Conservation (phyloP, 2,113 vertebrate genomes). For the Ciconia stormi region DNA sequence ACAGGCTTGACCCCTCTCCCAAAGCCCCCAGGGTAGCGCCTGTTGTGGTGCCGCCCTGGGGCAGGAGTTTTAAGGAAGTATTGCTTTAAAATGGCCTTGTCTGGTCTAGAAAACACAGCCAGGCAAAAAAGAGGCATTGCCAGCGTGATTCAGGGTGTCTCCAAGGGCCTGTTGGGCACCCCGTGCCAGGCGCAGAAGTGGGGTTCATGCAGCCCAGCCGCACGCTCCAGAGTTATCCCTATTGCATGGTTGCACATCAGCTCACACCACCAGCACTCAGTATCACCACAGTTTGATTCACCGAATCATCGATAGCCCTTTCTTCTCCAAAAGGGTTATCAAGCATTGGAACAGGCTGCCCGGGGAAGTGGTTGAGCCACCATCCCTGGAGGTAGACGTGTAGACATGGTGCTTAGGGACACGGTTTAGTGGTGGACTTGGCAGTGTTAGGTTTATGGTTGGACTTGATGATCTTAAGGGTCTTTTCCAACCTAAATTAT, state of each 20-base stretch:
- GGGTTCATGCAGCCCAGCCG: background rate
- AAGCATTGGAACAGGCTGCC: background rate
- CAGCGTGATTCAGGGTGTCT: background rate
- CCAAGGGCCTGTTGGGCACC: background rate
- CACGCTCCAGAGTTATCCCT: background rate
- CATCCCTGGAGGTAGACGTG: rapidly evolving
- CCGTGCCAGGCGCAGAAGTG: background rate
- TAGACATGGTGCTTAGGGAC: background rate
- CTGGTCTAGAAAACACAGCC: background rate
- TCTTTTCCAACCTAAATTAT: background rate
- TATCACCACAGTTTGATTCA: background rate
- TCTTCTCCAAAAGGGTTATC: background rate
- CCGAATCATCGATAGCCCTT: background rate
- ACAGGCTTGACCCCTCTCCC: rapidly evolving
- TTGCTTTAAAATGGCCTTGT: background rate
- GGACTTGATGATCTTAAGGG: rapidly evolving
- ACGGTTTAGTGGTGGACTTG: background rate
- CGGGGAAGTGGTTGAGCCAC: background rate
- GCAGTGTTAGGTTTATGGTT: background rate
- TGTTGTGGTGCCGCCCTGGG: rapidly evolving
- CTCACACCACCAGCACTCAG: background rate
- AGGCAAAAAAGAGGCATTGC: background rate
- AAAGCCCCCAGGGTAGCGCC: rapidly evolving
- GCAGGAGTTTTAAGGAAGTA: background rate
- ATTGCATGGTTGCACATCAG: rapidly evolving